Conservation (phyloP, 2,888 invertebrate genomes). For the Ametastegia equiseti region DNA sequence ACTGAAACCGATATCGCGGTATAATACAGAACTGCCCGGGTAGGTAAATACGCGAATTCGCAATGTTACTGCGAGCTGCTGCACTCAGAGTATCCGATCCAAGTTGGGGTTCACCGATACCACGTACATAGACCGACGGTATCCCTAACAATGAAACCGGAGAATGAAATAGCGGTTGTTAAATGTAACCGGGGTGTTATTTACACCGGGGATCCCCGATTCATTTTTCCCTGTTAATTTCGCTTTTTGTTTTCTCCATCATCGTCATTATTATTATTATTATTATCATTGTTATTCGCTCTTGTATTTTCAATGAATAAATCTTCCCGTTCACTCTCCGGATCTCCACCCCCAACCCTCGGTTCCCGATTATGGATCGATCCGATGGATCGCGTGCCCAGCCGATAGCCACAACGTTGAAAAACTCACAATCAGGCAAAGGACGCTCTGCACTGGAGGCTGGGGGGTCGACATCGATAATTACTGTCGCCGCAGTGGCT, state of each 20-base stretch:
- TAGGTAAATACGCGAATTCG: constrained; percentile 13
- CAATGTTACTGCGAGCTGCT: neutral
- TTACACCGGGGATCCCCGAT: constrained; percentile 15
- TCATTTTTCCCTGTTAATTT: constrained; percentile 15
- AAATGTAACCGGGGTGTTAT: neutral
- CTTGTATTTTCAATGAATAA: constrained; percentile 5
- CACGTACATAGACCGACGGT: neutral
- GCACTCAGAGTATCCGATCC: constrained; percentile 1
- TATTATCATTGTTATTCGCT: neutral
- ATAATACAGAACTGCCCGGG: neutral
- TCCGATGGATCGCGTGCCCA: constrained; percentile 6
- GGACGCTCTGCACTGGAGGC: constrained; percentile 7
- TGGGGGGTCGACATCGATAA: constrained; percentile 2
- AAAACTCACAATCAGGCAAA: neutral
- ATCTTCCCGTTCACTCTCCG: neutral
- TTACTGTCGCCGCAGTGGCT: neutral
- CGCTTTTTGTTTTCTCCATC: neutral
- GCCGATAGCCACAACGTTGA: neutral
- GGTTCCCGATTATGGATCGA: constrained; percentile 4
- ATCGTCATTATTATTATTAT: neutral
- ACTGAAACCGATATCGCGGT: constrained; percentile 1
- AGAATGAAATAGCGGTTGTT: constrained; percentile 4
- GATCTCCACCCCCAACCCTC: neutral
- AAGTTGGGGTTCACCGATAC: neutral
- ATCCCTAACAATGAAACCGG: constrained; percentile 13